Base-by-base conservation (phyloP, 2,113 vertebrate genomes). In the Saguinus midas region DNA sequence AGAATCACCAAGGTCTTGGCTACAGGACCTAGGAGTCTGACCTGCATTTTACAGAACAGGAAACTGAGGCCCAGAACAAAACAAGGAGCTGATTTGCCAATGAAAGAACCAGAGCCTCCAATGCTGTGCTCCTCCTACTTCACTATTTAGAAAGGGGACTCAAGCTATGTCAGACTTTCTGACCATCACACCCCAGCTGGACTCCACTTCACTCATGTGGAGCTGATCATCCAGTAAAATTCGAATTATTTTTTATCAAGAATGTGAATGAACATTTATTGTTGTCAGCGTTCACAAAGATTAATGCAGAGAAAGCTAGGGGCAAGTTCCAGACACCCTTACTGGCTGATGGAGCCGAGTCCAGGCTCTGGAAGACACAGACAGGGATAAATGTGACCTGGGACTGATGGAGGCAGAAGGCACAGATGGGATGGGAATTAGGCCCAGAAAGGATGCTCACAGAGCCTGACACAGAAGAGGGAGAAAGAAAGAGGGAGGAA, bases 381-480 rank as follows among this genome's bases (percentile, higher is more conserved):
- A 52, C 18, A 43, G 18, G 43, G 50, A 48, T 13, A 45, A 10
- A 11, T 2, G 10, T 48, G 43, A 61, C 23, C 87, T 40, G 52
- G 16, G 35, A 5, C 6, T 45, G 37, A 81, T 0, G 3, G 23
- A 72, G 27, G 29, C 57, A 23, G 66, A 37, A 32, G 40, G 12
- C 5, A 25, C 10, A 0, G 57, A 35, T 1, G 6, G 20, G 4
- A 0, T 12, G 55, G 50, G 5, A 76, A 45, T n/a, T 37, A 7
- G 29, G 1, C 50, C 50, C 25, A 0, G n/a, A 80, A 87, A 25
- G 43, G 14, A 50, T 3, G 14, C 61, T 40, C 70, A 27, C 20
- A 72, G 70, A n/a, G 16, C 73, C 37, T 96, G 73, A 29, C 13
- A 32, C 6, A 27, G 37, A 91, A 29, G 37, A 73, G 4, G 32